Conservation (phyloP, 2,888 invertebrate species). For the Nowickia ferox region DNA sequence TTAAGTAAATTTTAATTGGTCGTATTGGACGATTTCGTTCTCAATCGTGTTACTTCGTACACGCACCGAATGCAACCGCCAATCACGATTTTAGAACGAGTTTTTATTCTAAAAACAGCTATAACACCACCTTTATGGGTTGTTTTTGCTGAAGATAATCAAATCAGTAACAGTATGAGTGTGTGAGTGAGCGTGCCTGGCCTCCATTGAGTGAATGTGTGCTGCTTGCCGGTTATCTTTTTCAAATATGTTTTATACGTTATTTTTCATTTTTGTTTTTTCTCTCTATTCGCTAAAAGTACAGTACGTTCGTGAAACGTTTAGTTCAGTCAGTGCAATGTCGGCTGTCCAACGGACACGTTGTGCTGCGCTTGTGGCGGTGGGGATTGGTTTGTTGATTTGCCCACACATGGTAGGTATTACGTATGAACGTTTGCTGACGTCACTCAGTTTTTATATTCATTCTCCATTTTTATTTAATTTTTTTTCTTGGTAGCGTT, state of each 20-base stretch:
- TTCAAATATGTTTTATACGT: slow-evolving; percentile 59
- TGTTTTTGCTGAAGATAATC: slow-evolving; percentile 21
- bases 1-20: slow-evolving; percentile 38
- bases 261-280: slow-evolving; percentile 49
- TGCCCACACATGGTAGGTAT: background rate
- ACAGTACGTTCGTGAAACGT: slow-evolving; percentile 70
- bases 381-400: slow-evolving; percentile 47
- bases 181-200: background rate
- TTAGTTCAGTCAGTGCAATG: slow-evolving; percentile 65
- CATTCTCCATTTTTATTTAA: slow-evolving; percentile 68
- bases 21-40: slow-evolving; percentile 21
- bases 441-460: slow-evolving; percentile 32
- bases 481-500: slow-evolving; percentile 33
- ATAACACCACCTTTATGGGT: slow-evolving; percentile 63
- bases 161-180: background rate
- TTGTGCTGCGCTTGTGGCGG: slow-evolving; percentile 50
- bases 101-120: slow-evolving; percentile 23
- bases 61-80: slow-evolving; percentile 22
- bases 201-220: slow-evolving; percentile 1
- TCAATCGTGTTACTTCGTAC: slow-evolving; percentile 39
- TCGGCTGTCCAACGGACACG: slow-evolving; percentile 62
- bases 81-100: slow-evolving; percentile 23
- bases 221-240: slow-evolving; percentile 39
- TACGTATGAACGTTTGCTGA: slow-evolving; percentile 16
- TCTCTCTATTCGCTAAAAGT: slow-evolving; percentile 58